Base-by-base conservation (phyloP, 2,888 invertebrate species). In the Harmothoe impar region DNA sequence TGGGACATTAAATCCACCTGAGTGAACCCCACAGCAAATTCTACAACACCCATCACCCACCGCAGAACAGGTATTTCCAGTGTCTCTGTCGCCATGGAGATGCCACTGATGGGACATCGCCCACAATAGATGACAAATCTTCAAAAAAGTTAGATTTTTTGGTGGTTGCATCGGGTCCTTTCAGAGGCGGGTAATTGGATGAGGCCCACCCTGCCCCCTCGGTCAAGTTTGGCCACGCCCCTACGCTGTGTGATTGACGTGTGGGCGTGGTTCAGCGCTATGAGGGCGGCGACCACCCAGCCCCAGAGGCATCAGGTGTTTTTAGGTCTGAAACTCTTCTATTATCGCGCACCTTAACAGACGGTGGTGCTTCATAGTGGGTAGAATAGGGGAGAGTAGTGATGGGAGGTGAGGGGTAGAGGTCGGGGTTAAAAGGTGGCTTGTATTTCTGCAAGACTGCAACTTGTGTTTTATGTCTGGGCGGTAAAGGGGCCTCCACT, bases 181-280 rank as follows among this genome's bases (percentile, higher is more conserved):
- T 62, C 25, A n/a, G 23, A 20, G 62, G 15, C 10, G 62, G 62
- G 62, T 62, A 62, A 62, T 62, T 62, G 62, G 62, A 62, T 20
- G 62, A 62, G 62, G 10, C 62, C 23, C 62, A 43, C 3, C 62
- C 62, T n/a, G 20, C 23, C 62, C 62, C 62, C 25, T 20, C 62
- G 62, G 62, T 62, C 62, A 20, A n/a, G 25, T n/a, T n/a, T 62
- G 62, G 62, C 62, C 62, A 62, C 62, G 62, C 62, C 62, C 62
- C 62, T n/a, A 43, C 3, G 62, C 23, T 20, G 5, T 62, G 23
- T 62, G 62, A 62, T 62, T 62, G 62, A 62, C 62, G 15, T 3
- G 62, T 62, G 62, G 62, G 62, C 62, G 62, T 62, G 62, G 62
- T 62, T 20, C 10, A 62, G 62, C 62, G 3, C 62, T n/a, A 43